A percentile compares a stretch with the other conserved stretches of the same genome.
These are phyloP conservation scores for Calliphora vicina DNA, from an alignment of 1,140 invertebrate species.

Conservation along the genomic window DNA sequence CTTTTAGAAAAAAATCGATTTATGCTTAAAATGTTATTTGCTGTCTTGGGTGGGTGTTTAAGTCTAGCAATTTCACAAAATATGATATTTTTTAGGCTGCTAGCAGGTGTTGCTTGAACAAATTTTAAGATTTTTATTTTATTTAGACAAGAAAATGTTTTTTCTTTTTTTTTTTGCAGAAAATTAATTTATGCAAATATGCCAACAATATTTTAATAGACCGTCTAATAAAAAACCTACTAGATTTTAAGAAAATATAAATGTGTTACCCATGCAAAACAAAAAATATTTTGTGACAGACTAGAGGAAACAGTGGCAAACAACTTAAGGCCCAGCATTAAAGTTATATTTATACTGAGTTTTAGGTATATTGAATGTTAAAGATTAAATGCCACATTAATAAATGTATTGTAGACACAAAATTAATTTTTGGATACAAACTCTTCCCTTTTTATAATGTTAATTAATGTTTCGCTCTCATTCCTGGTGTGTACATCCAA, in stretches of 20 bases:
- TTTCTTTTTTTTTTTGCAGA: not conserved
- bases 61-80: not conserved
- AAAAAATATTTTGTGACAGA: too few species aligned
- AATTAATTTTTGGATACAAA: too few species aligned
- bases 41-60: not conserved
- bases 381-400: too few species aligned
- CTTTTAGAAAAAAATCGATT: not conserved
- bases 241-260: not conserved
- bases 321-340: too few species aligned
- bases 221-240: not conserved
- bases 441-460: too few species aligned
- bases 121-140: not conserved
- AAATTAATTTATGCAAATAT: slow-evolving; percentile 14
- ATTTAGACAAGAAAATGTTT: not conserved
- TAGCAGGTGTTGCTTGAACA: not conserved
- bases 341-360: too few species aligned
- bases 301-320: not conserved
- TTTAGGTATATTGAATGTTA: too few species aligned
- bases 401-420: too few species aligned
- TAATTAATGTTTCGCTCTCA: too few species aligned
- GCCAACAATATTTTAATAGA: not conserved
- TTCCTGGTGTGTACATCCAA: too few species aligned
- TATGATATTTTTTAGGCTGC: not conserved
- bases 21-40: not conserved
- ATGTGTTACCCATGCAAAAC: too few species aligned